Base-by-base conservation (phyloP, 23 tunicate genomes). In the Ciona savignyi region DNA sequence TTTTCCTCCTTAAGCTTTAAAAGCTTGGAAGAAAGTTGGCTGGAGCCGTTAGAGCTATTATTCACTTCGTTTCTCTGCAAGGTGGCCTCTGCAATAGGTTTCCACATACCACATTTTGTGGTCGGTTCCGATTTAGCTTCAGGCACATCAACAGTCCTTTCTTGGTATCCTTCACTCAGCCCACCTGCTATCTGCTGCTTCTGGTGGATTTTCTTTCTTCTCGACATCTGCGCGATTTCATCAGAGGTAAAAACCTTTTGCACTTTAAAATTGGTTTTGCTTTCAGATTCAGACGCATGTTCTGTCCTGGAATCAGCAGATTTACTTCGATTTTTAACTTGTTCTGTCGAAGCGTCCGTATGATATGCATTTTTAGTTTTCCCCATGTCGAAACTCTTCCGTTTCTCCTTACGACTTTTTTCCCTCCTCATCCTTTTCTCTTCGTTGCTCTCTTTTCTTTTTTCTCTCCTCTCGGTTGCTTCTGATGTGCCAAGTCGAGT, bases 191-290 rank as follows among this genome's bases (percentile, higher is more conserved):
- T 48, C 4, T 4, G 27, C 1, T 32, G 1, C 32, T 69, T 33
- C 33, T 3, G 49, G 49, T 3, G 34, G 15, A 23, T 69, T 69
- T 2, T 42, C 56, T 42, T 42, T 42, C 56, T 81, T 73, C 64
- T 81, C 73, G 85, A 65, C 78, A 81, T 72, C 35, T 81, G 85
- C 29, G 64, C 73, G 1, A 81, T 81, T 81, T 81, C 85, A 25
- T 81, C 85, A 63, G 74, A 33, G 28, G 85, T 81, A 25, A 81
- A 81, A 4, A 34, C 65, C 31, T 73, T 81, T 42, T 42, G 56
- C 9, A 42, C 56, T 15, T 9, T 42, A 42, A 42, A 42, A 6
- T 42, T 42, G 9, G 9, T 15, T 42, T 42, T 42, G 9, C 11
- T 9, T 42, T 42, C 56, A 6, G 15, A 6, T 42, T 42, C 11